Base-by-base conservation (phyloP, 2,888 invertebrate genomes). In the Phanerotoma sp. region DNA sequence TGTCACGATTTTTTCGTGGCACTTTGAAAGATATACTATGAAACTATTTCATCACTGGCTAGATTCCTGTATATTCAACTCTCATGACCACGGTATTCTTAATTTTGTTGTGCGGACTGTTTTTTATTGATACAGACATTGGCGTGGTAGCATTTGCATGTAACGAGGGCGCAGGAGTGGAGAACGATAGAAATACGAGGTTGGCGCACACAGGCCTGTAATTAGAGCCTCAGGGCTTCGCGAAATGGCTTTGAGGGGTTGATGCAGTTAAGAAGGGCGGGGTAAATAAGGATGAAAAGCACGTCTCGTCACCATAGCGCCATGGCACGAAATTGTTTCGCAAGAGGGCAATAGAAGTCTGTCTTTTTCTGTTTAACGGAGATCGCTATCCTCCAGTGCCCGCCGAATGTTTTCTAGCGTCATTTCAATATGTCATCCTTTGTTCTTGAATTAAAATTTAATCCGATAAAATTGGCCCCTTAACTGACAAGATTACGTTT, bases 381-480 rank as follows among this genome's bases (percentile, higher is more conserved):
- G n/a, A n/a, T n/a, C n/a, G n/a, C n/a, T n/a, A n/a, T n/a, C n/a
- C n/a, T n/a, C n/a, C n/a, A n/a, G n/a, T n/a, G 13, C 55, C 57
- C 52, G 60, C 53, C 67, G 58, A 58, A 66, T 64, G 62, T 67
- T 68, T 67, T 65, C 65, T 64, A 62, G 64, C 65, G 52, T 65
- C 68, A 60, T 74, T 71, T 66, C 72, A 68, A 74, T 75, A 72
- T 72, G 73, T 74, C 71, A 72, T 73, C 68, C 70, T 71, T 75
- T 76, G 71, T 73, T 74, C 69, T 67, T 66, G 72, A 74, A 77
- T 77, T 73, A 74, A 76, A 77, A 71, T 75, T 75, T 76, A 77
- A 77, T 75, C 71, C 70, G 37, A 56, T 61, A 59, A 57, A 50
- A 62, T 62, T 60, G 61, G 51, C 49, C 56, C 52, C 52, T 41